phyloP scores from a whole-genome alignment of 2,797 vertebrate genomes.

The Clamator glandarius region DNA sequence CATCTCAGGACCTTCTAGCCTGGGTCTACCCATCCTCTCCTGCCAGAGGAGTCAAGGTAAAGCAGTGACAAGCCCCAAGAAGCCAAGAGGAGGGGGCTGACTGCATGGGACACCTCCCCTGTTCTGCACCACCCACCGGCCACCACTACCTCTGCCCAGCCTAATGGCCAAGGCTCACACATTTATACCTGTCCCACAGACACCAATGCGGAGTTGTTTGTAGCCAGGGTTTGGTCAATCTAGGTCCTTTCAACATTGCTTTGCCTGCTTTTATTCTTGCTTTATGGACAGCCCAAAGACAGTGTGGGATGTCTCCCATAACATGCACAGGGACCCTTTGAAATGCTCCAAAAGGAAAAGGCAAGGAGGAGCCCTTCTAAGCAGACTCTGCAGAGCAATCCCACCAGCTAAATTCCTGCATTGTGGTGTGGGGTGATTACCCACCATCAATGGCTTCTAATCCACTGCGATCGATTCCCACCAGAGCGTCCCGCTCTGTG shows the following conservation, averaged over 20 bases:
- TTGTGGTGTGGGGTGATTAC: neutral
- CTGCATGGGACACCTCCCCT: no score
- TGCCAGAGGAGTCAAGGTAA: neutral
- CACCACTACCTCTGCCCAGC: neutral
- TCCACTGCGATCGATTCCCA: conserved; percentile 10
- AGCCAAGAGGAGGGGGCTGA: no score
- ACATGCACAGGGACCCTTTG: neutral
- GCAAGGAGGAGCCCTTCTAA: neutral
- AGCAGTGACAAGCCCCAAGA: neutral
- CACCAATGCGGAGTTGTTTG: neutral
- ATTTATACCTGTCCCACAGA: accelerated
- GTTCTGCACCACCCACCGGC: no score
- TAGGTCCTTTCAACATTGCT: neutral
- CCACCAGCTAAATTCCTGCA: neutral
- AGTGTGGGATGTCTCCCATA: accelerated
- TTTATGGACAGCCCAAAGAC: neutral
- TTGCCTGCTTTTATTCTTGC: neutral
- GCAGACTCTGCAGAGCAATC: neutral
- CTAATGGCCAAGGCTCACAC: neutral
- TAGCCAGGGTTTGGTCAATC: neutral
- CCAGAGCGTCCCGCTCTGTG: accelerated
- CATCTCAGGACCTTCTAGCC: neutral
- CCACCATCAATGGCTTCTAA: neutral
- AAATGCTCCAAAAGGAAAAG: neutral
- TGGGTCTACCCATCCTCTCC: neutral